These are phyloP conservation scores for Listronotus bonariensis DNA, from an alignment of 1,140 invertebrate species.

Conservation along the genomic window DNA sequence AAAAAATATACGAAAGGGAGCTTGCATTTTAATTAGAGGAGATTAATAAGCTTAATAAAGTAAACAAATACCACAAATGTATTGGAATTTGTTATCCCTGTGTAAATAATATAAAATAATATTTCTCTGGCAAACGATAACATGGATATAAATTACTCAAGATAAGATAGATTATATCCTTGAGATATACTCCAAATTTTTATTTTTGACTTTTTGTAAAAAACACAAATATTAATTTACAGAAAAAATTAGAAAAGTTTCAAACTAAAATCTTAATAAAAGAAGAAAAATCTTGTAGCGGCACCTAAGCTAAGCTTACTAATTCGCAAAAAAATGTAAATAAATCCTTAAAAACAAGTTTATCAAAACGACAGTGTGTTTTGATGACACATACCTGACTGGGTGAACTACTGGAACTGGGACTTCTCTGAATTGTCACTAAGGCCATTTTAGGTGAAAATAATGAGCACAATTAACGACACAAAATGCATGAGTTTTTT, in stretches of 20 bases:
- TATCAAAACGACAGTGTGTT: not conserved
- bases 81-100: slow-evolving; percentile 1
- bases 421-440: slow-evolving; percentile 72
- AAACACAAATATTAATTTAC: too few species aligned
- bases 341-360: too few species aligned
- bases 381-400: slow-evolving; percentile 49
- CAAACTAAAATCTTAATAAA: too few species aligned
- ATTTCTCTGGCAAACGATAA: not conserved
- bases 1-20: too few species aligned
- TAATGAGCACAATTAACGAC: slow-evolving; percentile 20
- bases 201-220: not conserved
- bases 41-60: not conserved
- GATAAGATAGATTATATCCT: not conserved
- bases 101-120: not conserved
- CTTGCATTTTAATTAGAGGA: slow-evolving; percentile 2
- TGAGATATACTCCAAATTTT: not conserved
- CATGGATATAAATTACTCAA: not conserved
- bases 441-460: slow-evolving; percentile 62
- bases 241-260: too few species aligned
- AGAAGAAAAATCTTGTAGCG: too few species aligned
- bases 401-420: slow-evolving; percentile 69
- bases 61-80: slow-evolving; percentile 15
- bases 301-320: too few species aligned
- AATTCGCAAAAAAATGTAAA: too few species aligned
- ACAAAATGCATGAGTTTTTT: slow-evolving; percentile 21